Percentiles rank a stretch among this genome's conserved stretches.
phyloP scores from a whole-genome alignment of 1,140 invertebrate genomes.

The Drosophila navojoa region DNA sequence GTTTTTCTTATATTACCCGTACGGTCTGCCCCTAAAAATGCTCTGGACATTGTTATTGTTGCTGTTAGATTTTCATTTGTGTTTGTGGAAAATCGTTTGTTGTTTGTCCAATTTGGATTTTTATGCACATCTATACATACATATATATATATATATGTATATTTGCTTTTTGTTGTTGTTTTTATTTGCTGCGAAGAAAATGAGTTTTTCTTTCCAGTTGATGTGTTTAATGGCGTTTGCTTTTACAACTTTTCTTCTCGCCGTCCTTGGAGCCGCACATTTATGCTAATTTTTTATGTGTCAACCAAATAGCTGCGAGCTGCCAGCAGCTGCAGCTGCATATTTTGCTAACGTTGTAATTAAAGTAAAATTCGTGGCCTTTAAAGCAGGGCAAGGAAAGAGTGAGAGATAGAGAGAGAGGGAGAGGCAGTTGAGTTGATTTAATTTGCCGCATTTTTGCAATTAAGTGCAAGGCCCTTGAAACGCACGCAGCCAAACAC shows the following conservation, averaged over 20 bases:
- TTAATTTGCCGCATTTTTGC: slow-evolving; percentile 76
- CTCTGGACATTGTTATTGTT: slow-evolving; percentile 68
- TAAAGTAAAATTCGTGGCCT: slow-evolving; percentile 27
- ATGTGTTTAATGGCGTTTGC: slow-evolving; percentile 80
- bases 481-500: slow-evolving; percentile 62
- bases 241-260: slow-evolving; percentile 72
- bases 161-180: slow-evolving; percentile 34
- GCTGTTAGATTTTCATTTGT: slow-evolving; percentile 13
- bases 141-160: neutral
- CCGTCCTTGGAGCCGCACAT: slow-evolving; percentile 45
- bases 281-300: slow-evolving; percentile 77
- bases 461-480: slow-evolving; percentile 72
- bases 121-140: slow-evolving; percentile 3
- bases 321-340: slow-evolving; percentile 39
- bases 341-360: slow-evolving; percentile 36
- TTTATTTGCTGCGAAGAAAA: slow-evolving; percentile 58
- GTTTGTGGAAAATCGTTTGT: slow-evolving; percentile 48
- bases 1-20: slow-evolving; percentile 76
- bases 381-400: slow-evolving; percentile 23
- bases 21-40: slow-evolving; percentile 55
- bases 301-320: slow-evolving; percentile 45
- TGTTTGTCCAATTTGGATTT: slow-evolving; percentile 77
- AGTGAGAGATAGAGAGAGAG: slow-evolving; percentile 34
- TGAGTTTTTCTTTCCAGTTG: slow-evolving; percentile 80
- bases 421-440: slow-evolving; percentile 48